Percentiles rank a stretch among this genome's conserved stretches.
phyloP scores from a whole-genome alignment of 2,113 vertebrate genomes.

The Mionectes macconnelli region DNA sequence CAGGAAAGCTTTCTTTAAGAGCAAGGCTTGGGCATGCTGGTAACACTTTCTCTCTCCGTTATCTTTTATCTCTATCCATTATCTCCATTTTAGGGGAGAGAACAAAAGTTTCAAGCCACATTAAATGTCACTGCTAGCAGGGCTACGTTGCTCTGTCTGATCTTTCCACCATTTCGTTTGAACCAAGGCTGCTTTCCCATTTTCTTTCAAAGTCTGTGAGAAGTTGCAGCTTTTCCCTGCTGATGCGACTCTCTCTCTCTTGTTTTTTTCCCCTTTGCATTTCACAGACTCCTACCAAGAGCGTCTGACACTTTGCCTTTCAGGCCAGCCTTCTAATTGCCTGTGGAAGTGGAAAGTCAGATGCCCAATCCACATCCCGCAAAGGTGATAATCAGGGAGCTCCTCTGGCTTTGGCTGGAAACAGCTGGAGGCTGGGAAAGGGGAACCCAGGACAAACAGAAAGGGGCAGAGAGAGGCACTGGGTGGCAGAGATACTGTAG shows the following conservation, averaged over 20 bases:
- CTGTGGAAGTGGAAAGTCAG: background rate
- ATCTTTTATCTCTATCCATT: background rate
- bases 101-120: background rate
- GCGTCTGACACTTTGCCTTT: slow-evolving; percentile 62
- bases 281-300: slow-evolving; percentile 31
- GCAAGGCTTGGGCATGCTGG: background rate
- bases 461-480: too few species aligned
- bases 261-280: background rate
- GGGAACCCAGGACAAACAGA: background rate
- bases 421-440: slow-evolving; percentile 42
- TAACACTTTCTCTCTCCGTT: background rate
- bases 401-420: background rate
- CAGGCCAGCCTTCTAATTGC: slow-evolving; percentile 13
- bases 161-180: background rate
- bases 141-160: background rate
- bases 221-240: background rate
- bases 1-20: background rate
- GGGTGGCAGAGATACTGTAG: background rate
- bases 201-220: background rate
- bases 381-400: slow-evolving; percentile 35
- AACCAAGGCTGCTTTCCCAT: background rate
- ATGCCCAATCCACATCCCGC: slow-evolving; percentile 61
- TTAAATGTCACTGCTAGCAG: background rate
- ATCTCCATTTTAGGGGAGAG: background rate
- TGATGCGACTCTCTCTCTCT: background rate